Base-by-base conservation (phyloP, 2,888 invertebrate genomes). In the Meghimatium bilineatum region DNA sequence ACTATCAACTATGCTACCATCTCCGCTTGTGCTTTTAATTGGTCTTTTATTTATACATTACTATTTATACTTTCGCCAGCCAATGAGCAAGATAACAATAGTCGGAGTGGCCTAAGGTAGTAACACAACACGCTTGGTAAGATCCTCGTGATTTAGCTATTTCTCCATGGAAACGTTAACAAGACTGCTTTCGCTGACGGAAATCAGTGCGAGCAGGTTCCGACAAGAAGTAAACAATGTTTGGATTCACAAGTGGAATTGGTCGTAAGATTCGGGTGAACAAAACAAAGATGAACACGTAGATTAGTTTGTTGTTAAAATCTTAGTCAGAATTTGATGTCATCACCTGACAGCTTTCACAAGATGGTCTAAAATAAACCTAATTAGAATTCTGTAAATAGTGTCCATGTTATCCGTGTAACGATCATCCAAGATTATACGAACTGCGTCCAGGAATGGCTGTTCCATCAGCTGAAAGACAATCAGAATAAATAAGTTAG, bases 381-480 rank as follows among this genome's bases (percentile, higher is more conserved):
- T 96, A 92, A 97, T 97, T 83, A 97, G 97, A 88, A 96, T 95
- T 94, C 96, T 96, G 95, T 98, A 98, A 91, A 97, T 97, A 71
- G 95, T 96, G 92, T 97, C 97, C 90, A 97, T 97, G 94, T 97
- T 97, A 84, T 97, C 96, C 23, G 97, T 97, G 94, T 97, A 98
- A 87, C 97, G 95, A 89, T 98, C 97, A 12, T 97, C 97, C 69
- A 98, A 94, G 0, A 97, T 97, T 86, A 96, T 95, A 93, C 96
- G 96, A 36, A 97, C 97, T 0, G 98, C 97, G 92, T 96, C 96
- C 90, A 97, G 94, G 94, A 97, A 97, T 1, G 97, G 97, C 89
- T 96, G 95, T 93, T 97, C 97, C 91, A 97, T 96, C 96, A 96
- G 96, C 98, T 98, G 92, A 87, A 94, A 90, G 60, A 32, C 82